Evolutionary conservation across 2,797 vertebrate genomes (phyloP).

Genomic region (Limosa lapponica): DNA sequence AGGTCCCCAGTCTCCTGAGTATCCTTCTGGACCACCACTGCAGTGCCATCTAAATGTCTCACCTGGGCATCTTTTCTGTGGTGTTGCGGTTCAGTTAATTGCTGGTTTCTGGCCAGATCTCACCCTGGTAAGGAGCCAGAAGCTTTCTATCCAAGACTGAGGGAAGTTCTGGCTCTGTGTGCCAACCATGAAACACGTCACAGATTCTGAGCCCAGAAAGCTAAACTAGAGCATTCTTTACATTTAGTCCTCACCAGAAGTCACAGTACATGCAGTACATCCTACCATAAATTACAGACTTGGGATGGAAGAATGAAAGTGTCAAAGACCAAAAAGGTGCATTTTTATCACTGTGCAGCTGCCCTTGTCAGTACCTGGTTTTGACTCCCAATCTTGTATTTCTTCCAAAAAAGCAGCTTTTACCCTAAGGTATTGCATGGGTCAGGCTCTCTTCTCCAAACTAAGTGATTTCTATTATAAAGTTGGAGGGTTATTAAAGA

Average conservation of each 20-base stretch:
- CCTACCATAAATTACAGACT: background rate
- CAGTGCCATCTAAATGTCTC: background rate
- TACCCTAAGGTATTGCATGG: background rate
- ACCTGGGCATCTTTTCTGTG: background rate
- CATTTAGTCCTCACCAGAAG: background rate
- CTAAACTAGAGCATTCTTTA: background rate
- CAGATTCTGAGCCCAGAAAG: background rate
- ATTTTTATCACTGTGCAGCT: background rate
- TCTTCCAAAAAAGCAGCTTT: conserved; percentile 5
- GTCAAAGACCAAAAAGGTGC: background rate
- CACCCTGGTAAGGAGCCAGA: background rate
- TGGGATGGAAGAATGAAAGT: background rate
- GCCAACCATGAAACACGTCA: background rate
- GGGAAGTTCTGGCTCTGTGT: background rate
- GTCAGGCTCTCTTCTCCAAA: background rate
- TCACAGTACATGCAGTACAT: background rate
- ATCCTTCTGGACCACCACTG: background rate
- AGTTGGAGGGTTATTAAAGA: background rate
- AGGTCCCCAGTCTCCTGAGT: background rate
- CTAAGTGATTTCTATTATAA: background rate
- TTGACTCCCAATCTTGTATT: background rate
- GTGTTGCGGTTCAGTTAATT: background rate
- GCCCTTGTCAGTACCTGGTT: background rate
- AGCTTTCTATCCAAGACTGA: background rate
- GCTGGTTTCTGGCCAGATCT: background rate